Evolutionary conservation across 1,140 invertebrate species (phyloP), one percentile per base, ranked within the genome.

Genomic region (Aleiodes sp.): DNA sequence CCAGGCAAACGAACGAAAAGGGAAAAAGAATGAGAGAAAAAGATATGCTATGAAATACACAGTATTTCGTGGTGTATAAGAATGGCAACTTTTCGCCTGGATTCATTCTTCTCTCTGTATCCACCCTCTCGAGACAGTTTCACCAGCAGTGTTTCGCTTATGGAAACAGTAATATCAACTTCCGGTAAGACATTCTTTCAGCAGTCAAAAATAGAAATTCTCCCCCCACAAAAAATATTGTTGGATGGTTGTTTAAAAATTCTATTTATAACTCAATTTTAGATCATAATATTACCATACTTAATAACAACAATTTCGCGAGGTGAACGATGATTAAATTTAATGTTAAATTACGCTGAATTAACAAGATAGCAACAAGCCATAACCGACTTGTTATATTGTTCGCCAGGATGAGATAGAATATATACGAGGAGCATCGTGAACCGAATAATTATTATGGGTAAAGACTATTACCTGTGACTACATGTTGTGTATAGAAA

Each of bases 271-370:
- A 59, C n/a, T 29, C 4, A 59, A 31, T 29, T 29, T 14, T 29
- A 24, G 29, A 59, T 59, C 29, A 10, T 9, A 29, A 29, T 31
- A 59, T n/a, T 26, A 12, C 1, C 14, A 29, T 59, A 9, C n/a
- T 26, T 59, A 24, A 29, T 59, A 24, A 59, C 14, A 59, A 29
- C 28, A 14, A 29, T 59, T 59, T 59, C 28, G 28, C 46, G 4
- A 29, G 59, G 67, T 43, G 60, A 64, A 41, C 19, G 33, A 68
- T 59, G 70, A 70, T 70, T 68, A 70, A 72, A 31, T 52, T 63
- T 52, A 71, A 74, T 72, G 71, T 74, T 63, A 76, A 72, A 70
- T 57, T 26, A 69, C 52, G 24, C 63, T 72, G 28, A 59, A 29
- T 59, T 59, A 59, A 59, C 56, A 26, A 59, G 56, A 59, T 59